These are phyloP conservation scores for Polymixis lichenea DNA, from an alignment of 2,888 invertebrate species.

Conservation along the genomic window DNA sequence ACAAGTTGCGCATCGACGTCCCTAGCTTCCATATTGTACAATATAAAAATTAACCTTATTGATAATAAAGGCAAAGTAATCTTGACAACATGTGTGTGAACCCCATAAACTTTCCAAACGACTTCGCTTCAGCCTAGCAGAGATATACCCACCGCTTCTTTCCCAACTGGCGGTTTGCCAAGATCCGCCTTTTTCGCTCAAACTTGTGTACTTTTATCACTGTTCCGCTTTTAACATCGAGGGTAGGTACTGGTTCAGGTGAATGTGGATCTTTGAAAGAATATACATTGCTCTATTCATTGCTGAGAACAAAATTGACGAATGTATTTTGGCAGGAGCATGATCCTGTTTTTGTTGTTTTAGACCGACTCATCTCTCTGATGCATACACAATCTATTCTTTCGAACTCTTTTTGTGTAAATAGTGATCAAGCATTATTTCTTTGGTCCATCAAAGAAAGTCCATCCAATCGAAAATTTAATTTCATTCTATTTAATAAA, in stretches of 20 bases:
- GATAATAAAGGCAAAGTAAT: not conserved
- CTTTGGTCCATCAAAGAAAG: not conserved
- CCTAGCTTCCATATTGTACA: too few relatives aligned
- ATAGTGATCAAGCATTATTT: not conserved
- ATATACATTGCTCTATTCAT: not conserved
- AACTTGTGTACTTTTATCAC: slow-evolving; percentile 34
- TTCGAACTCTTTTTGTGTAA: not conserved
- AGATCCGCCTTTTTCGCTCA: slow-evolving; percentile 21
- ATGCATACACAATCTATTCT: not conserved
- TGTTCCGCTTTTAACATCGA: slow-evolving; percentile 23
- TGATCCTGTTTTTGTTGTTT: not conserved
- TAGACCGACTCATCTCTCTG: not conserved
- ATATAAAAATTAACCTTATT: not conserved
- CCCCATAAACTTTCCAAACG: slow-evolving; percentile 33
- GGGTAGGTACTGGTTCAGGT: not conserved
- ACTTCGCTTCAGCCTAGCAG: slow-evolving; percentile 1
- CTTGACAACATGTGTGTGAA: not conserved
- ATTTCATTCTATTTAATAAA: not conserved
- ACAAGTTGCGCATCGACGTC: too few relatives aligned
- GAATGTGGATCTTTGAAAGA: not conserved
- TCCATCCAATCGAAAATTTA: not conserved
- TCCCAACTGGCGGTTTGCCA: slow-evolving; percentile 31
- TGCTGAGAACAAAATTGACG: not conserved
- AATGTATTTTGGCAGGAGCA: not conserved
- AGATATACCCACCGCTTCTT: slow-evolving; percentile 21